These are phyloP conservation scores for Wasmannia auropunctata DNA, from an alignment of 1,140 invertebrate species.

Conservation along the genomic window DNA sequence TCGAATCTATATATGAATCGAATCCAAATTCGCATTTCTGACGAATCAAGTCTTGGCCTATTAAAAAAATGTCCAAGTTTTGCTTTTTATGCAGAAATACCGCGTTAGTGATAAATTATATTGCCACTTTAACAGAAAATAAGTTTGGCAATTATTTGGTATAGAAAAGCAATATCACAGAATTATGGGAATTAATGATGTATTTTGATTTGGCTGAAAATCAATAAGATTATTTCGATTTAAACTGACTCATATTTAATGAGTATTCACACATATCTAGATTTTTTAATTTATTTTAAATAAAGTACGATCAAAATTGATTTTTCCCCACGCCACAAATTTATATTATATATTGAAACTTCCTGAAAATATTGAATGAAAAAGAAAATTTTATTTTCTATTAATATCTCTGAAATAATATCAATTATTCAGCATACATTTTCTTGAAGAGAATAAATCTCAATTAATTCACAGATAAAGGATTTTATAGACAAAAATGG, in stretches of 20 bases:
- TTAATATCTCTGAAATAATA: background rate
- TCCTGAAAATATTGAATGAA: background rate
- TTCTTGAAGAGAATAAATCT: background rate
- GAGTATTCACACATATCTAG: background rate
- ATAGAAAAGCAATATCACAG: background rate
- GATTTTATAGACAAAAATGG: background rate
- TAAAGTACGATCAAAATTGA: background rate
- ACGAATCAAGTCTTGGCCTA: background rate
- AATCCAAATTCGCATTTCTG: background rate
- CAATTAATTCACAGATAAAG: background rate
- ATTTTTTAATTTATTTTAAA: constrained; percentile 8
- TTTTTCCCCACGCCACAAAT: background rate
- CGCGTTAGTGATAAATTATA: background rate
- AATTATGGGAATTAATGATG: background rate
- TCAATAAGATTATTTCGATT: background rate
- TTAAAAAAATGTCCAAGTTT: background rate
- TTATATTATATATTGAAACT: background rate
- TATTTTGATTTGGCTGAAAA: background rate
- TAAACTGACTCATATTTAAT: background rate
- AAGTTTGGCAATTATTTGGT: background rate
- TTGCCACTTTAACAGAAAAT: background rate
- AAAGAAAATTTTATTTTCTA: background rate
- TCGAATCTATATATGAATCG: background rate
- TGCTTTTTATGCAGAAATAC: background rate
- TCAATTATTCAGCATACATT: background rate